These are phyloP conservation scores for Austrofundulus limnaeus DNA, from an alignment of 2,113 vertebrate species.

Conservation along the genomic window DNA sequence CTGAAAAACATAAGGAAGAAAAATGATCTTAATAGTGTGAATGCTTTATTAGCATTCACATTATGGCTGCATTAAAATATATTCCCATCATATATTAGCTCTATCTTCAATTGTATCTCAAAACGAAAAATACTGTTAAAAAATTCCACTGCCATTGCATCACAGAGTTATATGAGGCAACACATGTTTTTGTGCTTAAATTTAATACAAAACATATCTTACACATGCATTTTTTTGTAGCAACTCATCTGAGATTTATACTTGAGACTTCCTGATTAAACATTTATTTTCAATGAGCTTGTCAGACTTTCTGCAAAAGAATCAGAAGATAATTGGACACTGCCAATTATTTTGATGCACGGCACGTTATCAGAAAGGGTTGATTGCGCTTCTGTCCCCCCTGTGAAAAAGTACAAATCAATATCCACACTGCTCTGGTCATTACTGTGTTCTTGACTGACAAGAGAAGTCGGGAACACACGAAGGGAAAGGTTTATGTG, in stretches of 20 bases:
- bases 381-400: slow-evolving; percentile 42
- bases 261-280: slow-evolving; percentile 49
- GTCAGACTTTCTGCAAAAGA: slow-evolving; percentile 58
- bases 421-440: slow-evolving; percentile 42
- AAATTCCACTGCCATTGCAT: neutral
- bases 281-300: slow-evolving; percentile 47
- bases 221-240: neutral
- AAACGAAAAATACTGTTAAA: no score
- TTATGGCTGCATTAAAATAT: no score
- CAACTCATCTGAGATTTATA: slow-evolving; percentile 52
- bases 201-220: no score
- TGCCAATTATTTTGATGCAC: slow-evolving; percentile 71
- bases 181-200: no score
- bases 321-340: slow-evolving; percentile 68
- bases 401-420: slow-evolving; percentile 43
- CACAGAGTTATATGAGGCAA: neutral
- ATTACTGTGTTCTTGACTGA: slow-evolving; percentile 39
- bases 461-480: slow-evolving; percentile 9
- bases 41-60: no score
- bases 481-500: neutral
- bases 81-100: no score
- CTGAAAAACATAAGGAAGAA: no score
- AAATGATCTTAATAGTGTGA: no score
- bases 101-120: no score
- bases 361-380: slow-evolving; percentile 47